phyloP scores from a whole-genome alignment of 1,140 invertebrate genomes.

The Meteorus sp. region DNA sequence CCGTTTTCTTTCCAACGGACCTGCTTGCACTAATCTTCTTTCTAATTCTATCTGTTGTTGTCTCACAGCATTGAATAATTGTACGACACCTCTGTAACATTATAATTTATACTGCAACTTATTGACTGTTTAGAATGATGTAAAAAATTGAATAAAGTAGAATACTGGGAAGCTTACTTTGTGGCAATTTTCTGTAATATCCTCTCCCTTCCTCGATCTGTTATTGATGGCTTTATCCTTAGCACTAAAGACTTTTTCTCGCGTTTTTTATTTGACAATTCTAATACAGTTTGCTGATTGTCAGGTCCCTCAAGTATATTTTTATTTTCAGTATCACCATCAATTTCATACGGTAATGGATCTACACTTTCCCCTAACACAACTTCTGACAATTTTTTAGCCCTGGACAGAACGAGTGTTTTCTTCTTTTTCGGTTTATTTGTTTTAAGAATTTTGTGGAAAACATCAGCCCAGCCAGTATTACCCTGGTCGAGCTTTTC shows the following conservation, averaged over 20 bases:
- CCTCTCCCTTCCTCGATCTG: constrained; percentile 74
- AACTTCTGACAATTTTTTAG: constrained; percentile 68
- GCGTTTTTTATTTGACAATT: constrained; percentile 35
- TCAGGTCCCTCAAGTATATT: constrained; percentile 37
- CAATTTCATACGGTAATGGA: constrained; percentile 57
- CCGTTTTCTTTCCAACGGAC: constrained; percentile 76
- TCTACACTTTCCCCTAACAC: constrained; percentile 57
- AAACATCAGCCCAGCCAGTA: constrained; percentile 67
- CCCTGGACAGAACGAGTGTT: constrained; percentile 72
- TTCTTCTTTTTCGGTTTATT: constrained; percentile 76
- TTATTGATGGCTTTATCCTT: constrained; percentile 73
- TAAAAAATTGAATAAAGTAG: constrained; percentile 14
- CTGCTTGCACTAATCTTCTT: constrained; percentile 71
- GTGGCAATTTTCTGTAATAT: constrained; percentile 81
- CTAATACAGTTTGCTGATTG: constrained; percentile 17
- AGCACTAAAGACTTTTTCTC: constrained; percentile 68
- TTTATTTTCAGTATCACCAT: constrained; percentile 56
- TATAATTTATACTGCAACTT: not conserved
- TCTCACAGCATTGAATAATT: constrained; percentile 88
- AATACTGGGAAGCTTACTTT: constrained; percentile 50
- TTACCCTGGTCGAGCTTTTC: constrained; percentile 43
- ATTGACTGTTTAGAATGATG: not conserved
- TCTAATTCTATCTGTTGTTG: constrained; percentile 81
- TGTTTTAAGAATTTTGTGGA: constrained; percentile 73
- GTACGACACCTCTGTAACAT: constrained; percentile 78